Conservation (phyloP, 2,113 vertebrate genomes). For the Hippocampus mohnikei region DNA sequence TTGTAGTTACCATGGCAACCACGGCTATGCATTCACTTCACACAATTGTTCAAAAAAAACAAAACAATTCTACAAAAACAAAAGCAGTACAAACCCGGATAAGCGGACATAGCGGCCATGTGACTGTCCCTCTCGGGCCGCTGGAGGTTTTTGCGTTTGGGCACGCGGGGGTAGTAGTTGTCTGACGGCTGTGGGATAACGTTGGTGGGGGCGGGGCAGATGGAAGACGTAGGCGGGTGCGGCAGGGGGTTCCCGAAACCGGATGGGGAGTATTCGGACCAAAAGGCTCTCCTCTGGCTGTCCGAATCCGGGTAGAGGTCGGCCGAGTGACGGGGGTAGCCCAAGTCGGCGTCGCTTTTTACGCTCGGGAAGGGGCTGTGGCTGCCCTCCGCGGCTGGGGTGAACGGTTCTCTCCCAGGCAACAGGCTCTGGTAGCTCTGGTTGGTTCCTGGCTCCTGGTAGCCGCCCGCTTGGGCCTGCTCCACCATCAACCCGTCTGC, state of each 20-base stretch:
- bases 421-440: slow-evolving; percentile 71
- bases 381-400: slow-evolving; percentile 52
- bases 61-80: too few species aligned
- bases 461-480: slow-evolving; percentile 45
- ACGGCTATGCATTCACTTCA: too few species aligned
- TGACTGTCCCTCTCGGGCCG: slow-evolving; percentile 65
- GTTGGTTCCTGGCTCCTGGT: slow-evolving; percentile 56
- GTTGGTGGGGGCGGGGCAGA: slow-evolving; percentile 18
- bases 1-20: not conserved
- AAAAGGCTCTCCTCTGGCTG: slow-evolving; percentile 58
- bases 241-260: slow-evolving; percentile 40
- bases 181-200: slow-evolving; percentile 47
- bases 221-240: slow-evolving; percentile 13
- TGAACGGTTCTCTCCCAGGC: slow-evolving; percentile 60
- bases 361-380: slow-evolving; percentile 55
- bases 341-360: slow-evolving; percentile 58
- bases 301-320: slow-evolving; percentile 57
- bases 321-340: slow-evolving; percentile 38
- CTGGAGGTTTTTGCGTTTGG: slow-evolving; percentile 65
- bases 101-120: slow-evolving; percentile 68
- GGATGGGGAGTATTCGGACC: slow-evolving; percentile 65
- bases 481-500: slow-evolving; percentile 56
- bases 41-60: not conserved
- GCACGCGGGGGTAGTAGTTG: slow-evolving; percentile 72
- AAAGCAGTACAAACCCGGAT: slow-evolving; percentile 62